Evolutionary conservation across 2,797 vertebrate genomes (phyloP).

Genomic region (Masticophis lateralis): DNA sequence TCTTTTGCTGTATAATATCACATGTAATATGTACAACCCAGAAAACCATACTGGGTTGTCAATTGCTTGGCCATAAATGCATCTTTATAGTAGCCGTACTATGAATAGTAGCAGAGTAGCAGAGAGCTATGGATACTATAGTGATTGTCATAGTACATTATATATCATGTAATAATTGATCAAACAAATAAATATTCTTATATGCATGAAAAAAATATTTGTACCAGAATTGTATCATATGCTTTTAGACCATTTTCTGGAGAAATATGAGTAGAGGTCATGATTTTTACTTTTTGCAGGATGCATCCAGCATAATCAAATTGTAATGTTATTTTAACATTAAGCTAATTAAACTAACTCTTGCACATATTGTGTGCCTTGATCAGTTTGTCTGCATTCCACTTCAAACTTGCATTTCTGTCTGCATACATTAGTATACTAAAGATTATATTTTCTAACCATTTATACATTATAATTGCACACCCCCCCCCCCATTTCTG

Average conservation of each 20-base stretch:
- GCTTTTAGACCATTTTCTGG: not conserved
- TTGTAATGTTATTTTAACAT: not conserved
- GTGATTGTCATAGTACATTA: too few species aligned
- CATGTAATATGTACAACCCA: not conserved
- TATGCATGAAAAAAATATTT: not conserved
- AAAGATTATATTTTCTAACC: not conserved
- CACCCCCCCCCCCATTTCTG: not conserved
- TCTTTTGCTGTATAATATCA: not conserved
- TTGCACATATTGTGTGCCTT: not conserved
- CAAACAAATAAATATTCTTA: not conserved
- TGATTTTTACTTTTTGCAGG: not conserved
- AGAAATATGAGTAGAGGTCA: not conserved
- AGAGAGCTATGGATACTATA: not conserved
- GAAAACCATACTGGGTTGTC: conserved; percentile 5
- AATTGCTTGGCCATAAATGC: not conserved
- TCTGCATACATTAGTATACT: not conserved
- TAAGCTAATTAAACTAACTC: not conserved
- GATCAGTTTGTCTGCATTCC: not conserved
- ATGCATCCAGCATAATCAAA: not conserved
- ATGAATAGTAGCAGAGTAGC: not conserved
- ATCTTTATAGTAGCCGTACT: not conserved
- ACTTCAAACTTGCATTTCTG: not conserved
- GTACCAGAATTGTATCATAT: not conserved
- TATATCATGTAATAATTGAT: not conserved
- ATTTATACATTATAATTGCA: not conserved